phyloP scores from a whole-genome alignment of 2,797 vertebrate genomes.

The Coracias cyanogaster region DNA sequence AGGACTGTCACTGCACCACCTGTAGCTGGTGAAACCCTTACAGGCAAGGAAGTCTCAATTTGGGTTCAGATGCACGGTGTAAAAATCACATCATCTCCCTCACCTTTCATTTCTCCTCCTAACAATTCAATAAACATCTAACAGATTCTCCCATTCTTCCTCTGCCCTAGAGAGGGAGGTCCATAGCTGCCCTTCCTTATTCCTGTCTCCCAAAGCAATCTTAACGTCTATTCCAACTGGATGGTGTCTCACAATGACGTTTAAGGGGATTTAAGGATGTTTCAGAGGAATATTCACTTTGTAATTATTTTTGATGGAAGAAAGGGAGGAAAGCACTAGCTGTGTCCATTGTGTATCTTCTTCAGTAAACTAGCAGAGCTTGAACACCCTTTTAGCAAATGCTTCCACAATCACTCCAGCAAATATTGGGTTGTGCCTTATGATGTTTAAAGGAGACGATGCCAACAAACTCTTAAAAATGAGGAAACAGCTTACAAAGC shows the following conservation, averaged over 20 bases:
- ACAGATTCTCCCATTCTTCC: neutral
- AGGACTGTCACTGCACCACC: neutral
- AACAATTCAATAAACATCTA: rapidly evolving
- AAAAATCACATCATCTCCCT: neutral
- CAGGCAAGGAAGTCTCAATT: neutral
- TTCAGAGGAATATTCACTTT: neutral
- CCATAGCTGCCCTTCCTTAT: neutral
- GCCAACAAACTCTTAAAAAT: neutral
- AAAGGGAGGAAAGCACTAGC: neutral
- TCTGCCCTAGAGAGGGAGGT: neutral
- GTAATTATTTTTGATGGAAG: neutral
- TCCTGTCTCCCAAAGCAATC: neutral
- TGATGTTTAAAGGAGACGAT: neutral
- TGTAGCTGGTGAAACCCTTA: neutral
- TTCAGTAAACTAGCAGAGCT: neutral
- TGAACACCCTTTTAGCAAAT: neutral
- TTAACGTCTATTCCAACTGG: neutral
- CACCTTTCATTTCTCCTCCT: neutral
- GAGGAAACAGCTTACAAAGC: neutral
- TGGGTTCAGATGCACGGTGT: rapidly evolving
- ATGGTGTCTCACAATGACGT: neutral
- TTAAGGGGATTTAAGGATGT: neutral
- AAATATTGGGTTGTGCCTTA: neutral
- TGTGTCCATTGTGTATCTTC: neutral
- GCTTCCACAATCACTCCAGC: neutral